Evolutionary conservation across 1,140 invertebrate species (phyloP).

Genomic region (Cydia splendana): DNA sequence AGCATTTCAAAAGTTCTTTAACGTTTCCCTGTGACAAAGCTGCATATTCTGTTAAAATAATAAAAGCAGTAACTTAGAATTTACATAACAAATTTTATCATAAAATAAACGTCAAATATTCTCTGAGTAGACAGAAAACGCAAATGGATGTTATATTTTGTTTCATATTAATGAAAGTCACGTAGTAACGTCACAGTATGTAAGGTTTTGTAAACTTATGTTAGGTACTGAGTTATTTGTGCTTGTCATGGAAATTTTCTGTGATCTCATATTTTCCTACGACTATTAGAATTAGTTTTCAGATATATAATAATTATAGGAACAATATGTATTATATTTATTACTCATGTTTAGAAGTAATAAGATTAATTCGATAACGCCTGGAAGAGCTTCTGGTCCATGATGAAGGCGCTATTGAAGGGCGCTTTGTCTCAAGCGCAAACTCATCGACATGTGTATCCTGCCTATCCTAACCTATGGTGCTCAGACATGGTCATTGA

Average conservation of each 20-base stretch:
- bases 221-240: background rate
- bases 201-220: background rate
- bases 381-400: too few relatives aligned
- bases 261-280: too few relatives aligned
- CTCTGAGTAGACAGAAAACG: slow-evolving; percentile 12
- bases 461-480: too few relatives aligned
- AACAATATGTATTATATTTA: background rate
- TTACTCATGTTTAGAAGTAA: too few relatives aligned
- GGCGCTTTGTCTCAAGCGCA: too few relatives aligned
- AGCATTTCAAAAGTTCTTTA: background rate
- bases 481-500: too few relatives aligned
- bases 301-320: background rate
- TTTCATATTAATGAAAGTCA: slow-evolving; percentile 20
- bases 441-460: too few relatives aligned
- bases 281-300: background rate
- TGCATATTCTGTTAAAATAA: slow-evolving; percentile 22
- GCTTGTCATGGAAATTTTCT: background rate
- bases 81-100: background rate
- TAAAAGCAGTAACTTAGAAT: slow-evolving; percentile 21
- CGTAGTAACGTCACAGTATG: background rate
- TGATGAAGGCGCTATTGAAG: too few relatives aligned
- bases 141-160: background rate
- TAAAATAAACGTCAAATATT: slow-evolving; percentile 9
- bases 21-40: slow-evolving; percentile 20
- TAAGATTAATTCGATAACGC: too few relatives aligned